Conservation (phyloP, 1,140 invertebrate genomes). For the Philaenus spumarius region DNA sequence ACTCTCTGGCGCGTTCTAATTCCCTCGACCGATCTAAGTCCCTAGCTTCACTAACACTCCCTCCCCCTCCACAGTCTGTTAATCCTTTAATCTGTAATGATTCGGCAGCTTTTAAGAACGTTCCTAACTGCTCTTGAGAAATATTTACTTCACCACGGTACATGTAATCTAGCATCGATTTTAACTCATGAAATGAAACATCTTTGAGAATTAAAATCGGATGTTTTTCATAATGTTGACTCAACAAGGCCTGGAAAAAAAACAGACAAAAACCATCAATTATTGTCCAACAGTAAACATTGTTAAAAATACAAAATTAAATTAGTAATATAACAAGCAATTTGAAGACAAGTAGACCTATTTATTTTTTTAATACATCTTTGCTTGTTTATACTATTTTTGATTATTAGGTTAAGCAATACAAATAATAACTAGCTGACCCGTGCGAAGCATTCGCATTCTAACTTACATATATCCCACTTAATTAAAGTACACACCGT, state of each 20-base stretch:
- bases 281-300: no score
- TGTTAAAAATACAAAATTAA: no score
- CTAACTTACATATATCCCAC: no score
- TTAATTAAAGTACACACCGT: no score
- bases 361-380: no score
- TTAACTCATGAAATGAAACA: constrained; percentile 83
- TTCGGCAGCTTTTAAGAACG: constrained; percentile 82
- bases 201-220: constrained; percentile 88
- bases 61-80: constrained; percentile 53
- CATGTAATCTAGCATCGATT: constrained; percentile 92
- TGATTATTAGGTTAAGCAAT: no score
- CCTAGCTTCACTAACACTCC: constrained; percentile 1
- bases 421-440: no score
- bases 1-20: background rate
- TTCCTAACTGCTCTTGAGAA: constrained; percentile 82
- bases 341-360: no score
- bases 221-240: constrained; percentile 83
- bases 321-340: no score
- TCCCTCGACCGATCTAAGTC: constrained; percentile 5
- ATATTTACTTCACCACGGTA: constrained; percentile 92
- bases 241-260: constrained; percentile 67
- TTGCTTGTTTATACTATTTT: no score
- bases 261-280: no score
- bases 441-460: no score
- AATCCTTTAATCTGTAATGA: constrained; percentile 87